Evolutionary conservation across 2,888 invertebrate species (phyloP).

Genomic region (Biston stratarius): DNA sequence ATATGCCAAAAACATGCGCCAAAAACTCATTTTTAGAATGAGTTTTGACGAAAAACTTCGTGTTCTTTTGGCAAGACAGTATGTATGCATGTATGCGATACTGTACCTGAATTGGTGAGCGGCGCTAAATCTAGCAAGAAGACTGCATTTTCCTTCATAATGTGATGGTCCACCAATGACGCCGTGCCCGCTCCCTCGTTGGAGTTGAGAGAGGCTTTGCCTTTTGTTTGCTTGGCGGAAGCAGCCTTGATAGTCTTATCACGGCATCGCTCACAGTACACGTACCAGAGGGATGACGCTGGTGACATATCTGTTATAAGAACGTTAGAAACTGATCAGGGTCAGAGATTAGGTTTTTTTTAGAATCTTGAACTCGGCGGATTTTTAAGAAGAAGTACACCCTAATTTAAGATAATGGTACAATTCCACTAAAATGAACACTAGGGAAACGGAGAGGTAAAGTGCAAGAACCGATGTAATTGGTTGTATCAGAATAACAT

Average conservation of each 20-base stretch:
- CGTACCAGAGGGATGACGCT: slow-evolving; percentile 94
- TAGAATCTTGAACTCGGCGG: not conserved
- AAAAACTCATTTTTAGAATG: too few relatives aligned
- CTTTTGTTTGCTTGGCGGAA: slow-evolving; percentile 68
- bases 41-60: too few relatives aligned
- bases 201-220: slow-evolving; percentile 59
- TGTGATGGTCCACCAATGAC: slow-evolving; percentile 83
- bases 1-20: too few relatives aligned
- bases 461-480: not conserved
- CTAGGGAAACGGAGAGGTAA: not conserved
- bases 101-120: slow-evolving; percentile 84
- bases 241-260: slow-evolving; percentile 87
- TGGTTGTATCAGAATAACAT: too few relatives aligned
- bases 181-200: slow-evolving; percentile 51
- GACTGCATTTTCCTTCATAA: slow-evolving; percentile 97
- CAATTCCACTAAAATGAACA: too few relatives aligned
- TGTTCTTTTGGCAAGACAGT: too few relatives aligned
- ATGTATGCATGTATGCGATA: not conserved
- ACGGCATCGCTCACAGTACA: slow-evolving; percentile 96
- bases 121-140: slow-evolving; percentile 96
- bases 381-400: too few relatives aligned
- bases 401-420: too few relatives aligned
- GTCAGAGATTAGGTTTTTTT: too few relatives aligned
- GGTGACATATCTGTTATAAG: slow-evolving; percentile 37
- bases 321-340: not conserved